Evolutionary conservation across 2,888 invertebrate species (phyloP), one percentile per base, ranked within the genome.

Genomic region (Rhimphoctona megacephalus): DNA sequence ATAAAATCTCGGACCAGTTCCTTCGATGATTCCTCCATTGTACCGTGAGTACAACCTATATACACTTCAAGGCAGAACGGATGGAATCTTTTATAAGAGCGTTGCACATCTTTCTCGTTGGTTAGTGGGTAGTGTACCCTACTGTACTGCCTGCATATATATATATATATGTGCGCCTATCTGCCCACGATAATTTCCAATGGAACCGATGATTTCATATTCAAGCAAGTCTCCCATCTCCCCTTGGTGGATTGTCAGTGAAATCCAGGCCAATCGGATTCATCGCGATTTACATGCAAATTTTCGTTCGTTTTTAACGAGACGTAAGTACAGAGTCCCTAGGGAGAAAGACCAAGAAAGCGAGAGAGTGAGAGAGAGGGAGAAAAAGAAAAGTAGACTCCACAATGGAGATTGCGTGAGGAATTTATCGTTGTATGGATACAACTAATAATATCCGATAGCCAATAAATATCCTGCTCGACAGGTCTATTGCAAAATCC

Each of bases 231-330:
- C 64, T 73, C 64, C 83, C 83, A 76, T 76, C 69, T 61, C 46
- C 25, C 76, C 30, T 36, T 36, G 54, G 54, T 57, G 52, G 76
- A 85, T 83, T 78, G 81, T 83, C 86, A 78, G 86, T 83, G 67
- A 83, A 86, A 86, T 86, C 82, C 85, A 83, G 87, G 85, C 87
- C 87, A 87, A 87, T 88, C 83, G 83, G 83, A 86, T 87, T 87
- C 87, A 86, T 81, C 61, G 49, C 83, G 81, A 85, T 86, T 83
- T 85, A 70, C 85, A 81, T 87, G 85, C 85, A 88, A 88, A 88
- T 87, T 88, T 73, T 73, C 49, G 64, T 69, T 57, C 80, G 64
- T 64, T 72, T 69, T 81, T 86, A 89, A 89, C 89, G 82, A 89
- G 85, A 85, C 78, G 64, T 87, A 85, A 86, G 85, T 84, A 84